Conservation (phyloP, 1,140 invertebrate species). For the Micrasema minimum region DNA sequence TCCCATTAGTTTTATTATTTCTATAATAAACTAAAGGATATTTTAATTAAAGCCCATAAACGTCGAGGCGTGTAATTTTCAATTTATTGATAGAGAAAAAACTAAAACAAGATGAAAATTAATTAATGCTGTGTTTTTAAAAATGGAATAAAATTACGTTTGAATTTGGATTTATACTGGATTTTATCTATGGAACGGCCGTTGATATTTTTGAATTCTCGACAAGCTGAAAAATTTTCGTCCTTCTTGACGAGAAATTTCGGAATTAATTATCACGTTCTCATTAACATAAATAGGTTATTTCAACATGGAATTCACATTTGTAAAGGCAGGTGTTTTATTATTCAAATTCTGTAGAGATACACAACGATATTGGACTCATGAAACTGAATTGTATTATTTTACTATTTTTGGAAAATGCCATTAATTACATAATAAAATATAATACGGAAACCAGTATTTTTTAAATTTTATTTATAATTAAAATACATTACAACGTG, state of each 20-base stretch:
- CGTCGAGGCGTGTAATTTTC: no score
- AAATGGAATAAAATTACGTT: slow-evolving; percentile 14
- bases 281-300: slow-evolving; percentile 35
- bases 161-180: slow-evolving; percentile 1
- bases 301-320: slow-evolving; percentile 21
- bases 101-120: no score
- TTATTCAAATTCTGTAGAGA: slow-evolving; percentile 21
- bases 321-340: slow-evolving; percentile 21
- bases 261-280: slow-evolving; percentile 17
- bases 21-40: no score
- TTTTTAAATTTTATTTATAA: no score
- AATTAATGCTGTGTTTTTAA: no score
- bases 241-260: slow-evolving; percentile 18
- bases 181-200: slow-evolving; percentile 9
- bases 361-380: slow-evolving; percentile 1
- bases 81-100: no score
- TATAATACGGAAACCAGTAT: no score
- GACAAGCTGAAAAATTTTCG: background rate
- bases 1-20: no score
- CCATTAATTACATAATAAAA: no score
- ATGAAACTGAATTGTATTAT: background rate
- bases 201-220: background rate
- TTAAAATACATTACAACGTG: no score
- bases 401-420: no score
- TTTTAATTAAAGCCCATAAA: no score